Conservation (phyloP, 2,797 vertebrate species). For the Sebastes matsubarae region DNA sequence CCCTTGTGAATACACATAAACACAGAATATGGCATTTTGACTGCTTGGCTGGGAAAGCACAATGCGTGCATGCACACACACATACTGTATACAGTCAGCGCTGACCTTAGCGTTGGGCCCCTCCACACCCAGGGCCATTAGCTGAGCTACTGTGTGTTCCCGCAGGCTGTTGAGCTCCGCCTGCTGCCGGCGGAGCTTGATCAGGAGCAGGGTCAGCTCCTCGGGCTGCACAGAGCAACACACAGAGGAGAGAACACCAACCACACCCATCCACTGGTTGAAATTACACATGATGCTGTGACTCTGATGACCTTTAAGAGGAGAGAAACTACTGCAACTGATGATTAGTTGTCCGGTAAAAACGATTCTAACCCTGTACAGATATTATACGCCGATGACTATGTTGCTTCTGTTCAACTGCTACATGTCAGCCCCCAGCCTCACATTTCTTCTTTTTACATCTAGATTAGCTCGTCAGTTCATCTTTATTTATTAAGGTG, state of each 20-base stretch:
- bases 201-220: slow-evolving; percentile 97
- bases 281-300: neutral
- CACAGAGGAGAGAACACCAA: slow-evolving; percentile 37
- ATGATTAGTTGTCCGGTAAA: neutral
- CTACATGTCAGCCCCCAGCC: neutral
- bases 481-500: neutral
- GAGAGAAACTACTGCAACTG: neutral
- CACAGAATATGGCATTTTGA: neutral
- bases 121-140: slow-evolving; percentile 93
- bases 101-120: slow-evolving; percentile 98
- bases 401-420: neutral
- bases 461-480: neutral
- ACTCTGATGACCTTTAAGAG: neutral
- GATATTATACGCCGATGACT: neutral
- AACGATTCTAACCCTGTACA: neutral
- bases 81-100: slow-evolving; percentile 30
- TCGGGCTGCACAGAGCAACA: slow-evolving; percentile 88
- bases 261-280: neutral
- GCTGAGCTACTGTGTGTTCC: slow-evolving; percentile 94
- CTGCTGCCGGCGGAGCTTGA: slow-evolving; percentile 98
- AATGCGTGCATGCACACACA: slow-evolving; percentile 48
- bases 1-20: slow-evolving; percentile 16
- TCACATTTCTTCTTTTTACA: neutral
- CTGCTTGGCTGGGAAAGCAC: slow-evolving; percentile 4
- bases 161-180: slow-evolving; percentile 95